Evolutionary conservation across 2,113 vertebrate species (phyloP), one percentile per base, ranked within the genome.

Genomic region (Lagopus leucura): DNA sequence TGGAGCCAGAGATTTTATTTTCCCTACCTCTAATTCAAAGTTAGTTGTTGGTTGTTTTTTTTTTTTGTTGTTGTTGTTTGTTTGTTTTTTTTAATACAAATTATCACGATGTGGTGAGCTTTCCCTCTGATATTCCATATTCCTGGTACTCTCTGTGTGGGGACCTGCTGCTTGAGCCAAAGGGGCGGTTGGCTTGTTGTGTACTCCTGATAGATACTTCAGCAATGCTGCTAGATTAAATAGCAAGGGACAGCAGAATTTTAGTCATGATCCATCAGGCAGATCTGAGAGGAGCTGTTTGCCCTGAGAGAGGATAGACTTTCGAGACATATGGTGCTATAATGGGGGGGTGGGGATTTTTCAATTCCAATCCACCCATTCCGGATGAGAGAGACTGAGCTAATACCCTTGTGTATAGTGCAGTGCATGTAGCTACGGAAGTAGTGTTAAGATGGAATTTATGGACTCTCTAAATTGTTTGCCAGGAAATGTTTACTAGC

Each of bases 401-500:
- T 96, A 96, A 97, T 96, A 95, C 96, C 94, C 96, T 97, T 47
- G 95, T 96, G 97, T 97, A 97, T 54, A 88, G 93, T 96, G 91
- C 92, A 94, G 64, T 95, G 92, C 95, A 94, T 95, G 89, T 72
- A 95, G 95, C 96, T 95, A 86, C 95, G 97, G 97, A 97, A 97
- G 96, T 96, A 96, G 92, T 19, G 88, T 95, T 96, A 96, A 92
- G 91, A 88, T 96, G 96, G 96, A 97, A 97, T 97, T 97, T 97
- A 96, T 97, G 96, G 93, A 96, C 90, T 92, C 96, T 95, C 94
- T 92, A 94, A 95, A 96, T 96, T 97, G 96, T 97, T 97, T 97
- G 97, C 96, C 96, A 97, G 97, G 97, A 97, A 96, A 96, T 94
- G 92, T 96, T 97, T 97, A 95, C 96, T 96, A 92, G 94, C 92